Evolutionary conservation across 2,888 invertebrate genomes (phyloP).

Genomic region (Volucella inflata): DNA sequence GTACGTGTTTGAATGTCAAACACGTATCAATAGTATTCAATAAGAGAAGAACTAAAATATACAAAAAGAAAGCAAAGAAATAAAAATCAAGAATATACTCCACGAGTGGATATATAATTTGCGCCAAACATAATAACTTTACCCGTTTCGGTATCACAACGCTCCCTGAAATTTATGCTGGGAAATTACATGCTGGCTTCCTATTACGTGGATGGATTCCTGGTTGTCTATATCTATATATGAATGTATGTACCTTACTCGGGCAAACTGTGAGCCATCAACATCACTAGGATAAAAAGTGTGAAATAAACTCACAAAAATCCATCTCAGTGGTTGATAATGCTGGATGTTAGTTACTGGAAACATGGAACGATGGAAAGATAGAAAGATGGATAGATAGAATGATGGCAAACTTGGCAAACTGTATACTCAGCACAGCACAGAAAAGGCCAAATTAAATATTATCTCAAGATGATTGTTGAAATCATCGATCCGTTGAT

Average conservation of each 20-base stretch:
- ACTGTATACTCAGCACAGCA: slow-evolving; percentile 47
- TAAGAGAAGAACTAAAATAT: neutral
- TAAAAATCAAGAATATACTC: slow-evolving; percentile 9
- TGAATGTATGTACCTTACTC: slow-evolving; percentile 19
- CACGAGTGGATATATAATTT: slow-evolving; percentile 53
- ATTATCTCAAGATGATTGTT: slow-evolving; percentile 75
- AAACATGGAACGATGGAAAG: slow-evolving; percentile 12
- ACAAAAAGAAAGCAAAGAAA: neutral
- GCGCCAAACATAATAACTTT: slow-evolving; percentile 63
- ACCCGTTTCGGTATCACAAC: slow-evolving; percentile 52
- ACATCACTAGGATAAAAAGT: slow-evolving; percentile 53
- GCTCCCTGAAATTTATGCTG: slow-evolving; percentile 63
- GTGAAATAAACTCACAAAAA: slow-evolving; percentile 62
- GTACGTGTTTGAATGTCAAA: slow-evolving; percentile 63
- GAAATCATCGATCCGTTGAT: slow-evolving; percentile 70
- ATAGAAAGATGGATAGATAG: slow-evolving; percentile 17
- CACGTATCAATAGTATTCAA: slow-evolving; percentile 22
- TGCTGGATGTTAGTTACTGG: neutral
- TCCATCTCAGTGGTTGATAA: neutral
- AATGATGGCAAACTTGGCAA: slow-evolving; percentile 33
- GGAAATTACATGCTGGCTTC: slow-evolving; percentile 65
- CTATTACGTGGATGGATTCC: slow-evolving; percentile 56
- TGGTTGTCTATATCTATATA: neutral
- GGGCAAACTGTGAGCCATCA: slow-evolving; percentile 31
- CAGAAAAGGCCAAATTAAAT: slow-evolving; percentile 67